A percentile compares a stretch with the other conserved stretches of the same genome.
phyloP scores from a whole-genome alignment of 2,888 invertebrate genomes.

The Lasioglossum vierecki region DNA sequence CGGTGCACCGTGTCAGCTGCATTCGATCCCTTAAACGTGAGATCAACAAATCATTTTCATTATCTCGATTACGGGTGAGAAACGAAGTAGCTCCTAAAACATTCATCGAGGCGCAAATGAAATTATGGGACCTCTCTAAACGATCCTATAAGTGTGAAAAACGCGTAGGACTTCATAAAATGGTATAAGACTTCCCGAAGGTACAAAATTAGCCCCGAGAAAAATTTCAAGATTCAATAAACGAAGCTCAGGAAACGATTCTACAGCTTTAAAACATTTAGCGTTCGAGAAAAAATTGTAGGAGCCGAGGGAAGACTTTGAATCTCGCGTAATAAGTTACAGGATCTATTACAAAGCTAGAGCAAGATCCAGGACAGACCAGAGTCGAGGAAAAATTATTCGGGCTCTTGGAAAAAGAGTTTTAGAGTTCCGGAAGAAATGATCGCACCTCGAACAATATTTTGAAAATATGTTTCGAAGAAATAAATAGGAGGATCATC shows the following conservation, averaged over 20 bases:
- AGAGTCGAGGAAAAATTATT: not conserved
- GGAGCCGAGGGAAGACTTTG: not conserved
- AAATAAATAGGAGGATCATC: not conserved
- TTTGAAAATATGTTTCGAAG: not conserved
- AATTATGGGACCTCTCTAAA: not conserved
- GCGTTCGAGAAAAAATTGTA: not conserved
- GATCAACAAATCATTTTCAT: too few species aligned
- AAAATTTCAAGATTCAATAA: not conserved
- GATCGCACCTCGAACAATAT: not conserved
- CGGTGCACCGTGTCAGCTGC: not conserved
- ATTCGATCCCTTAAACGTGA: slow-evolving; percentile 37
- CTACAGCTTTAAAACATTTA: not conserved
- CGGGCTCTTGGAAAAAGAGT: not conserved
- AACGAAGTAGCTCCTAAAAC: not conserved
- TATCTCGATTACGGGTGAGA: not conserved
- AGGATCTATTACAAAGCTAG: not conserved
- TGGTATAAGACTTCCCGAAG: not conserved
- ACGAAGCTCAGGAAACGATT: not conserved
- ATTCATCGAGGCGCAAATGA: not conserved
- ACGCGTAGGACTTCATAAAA: not conserved
- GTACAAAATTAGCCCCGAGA: not conserved
- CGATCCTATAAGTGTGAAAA: not conserved
- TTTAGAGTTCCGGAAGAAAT: not conserved
- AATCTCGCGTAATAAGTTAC: not conserved
- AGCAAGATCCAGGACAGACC: not conserved